Evolutionary conservation across 2,797 vertebrate species (phyloP).

Genomic region (Melanotaenia pygmaea): DNA sequence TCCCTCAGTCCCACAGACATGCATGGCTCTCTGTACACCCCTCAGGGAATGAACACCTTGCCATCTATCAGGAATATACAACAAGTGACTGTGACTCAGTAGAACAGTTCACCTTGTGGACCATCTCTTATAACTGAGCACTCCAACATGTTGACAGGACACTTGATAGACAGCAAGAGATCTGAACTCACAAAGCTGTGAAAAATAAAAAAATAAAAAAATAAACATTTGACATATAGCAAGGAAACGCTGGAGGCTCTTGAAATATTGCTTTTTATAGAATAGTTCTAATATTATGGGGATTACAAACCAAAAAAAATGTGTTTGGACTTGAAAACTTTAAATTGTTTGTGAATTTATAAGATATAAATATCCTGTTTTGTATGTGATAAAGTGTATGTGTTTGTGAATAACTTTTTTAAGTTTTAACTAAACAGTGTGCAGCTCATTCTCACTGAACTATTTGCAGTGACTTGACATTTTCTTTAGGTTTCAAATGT

Average conservation of each 20-base stretch:
- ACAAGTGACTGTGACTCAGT: constrained; percentile 89
- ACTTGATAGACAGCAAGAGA: constrained; percentile 62
- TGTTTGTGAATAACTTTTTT: constrained; percentile 77
- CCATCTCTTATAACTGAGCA: constrained; percentile 81
- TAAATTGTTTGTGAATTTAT: constrained; percentile 81
- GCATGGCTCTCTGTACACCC: constrained; percentile 86
- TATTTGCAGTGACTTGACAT: constrained; percentile 56
- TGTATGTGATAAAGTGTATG: constrained; percentile 77
- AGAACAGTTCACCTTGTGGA: constrained; percentile 65
- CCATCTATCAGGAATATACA: constrained; percentile 90
- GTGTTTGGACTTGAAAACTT: constrained; percentile 77
- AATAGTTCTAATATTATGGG: constrained; percentile 80
- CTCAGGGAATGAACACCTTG: constrained; percentile 86
- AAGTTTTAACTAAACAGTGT: constrained; percentile 44
- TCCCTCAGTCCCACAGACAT: constrained; percentile 89
- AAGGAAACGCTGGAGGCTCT: constrained; percentile 83
- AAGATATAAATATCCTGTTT: constrained; percentile 85
- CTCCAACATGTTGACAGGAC: constrained; percentile 81
- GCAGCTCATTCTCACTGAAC: constrained; percentile 44
- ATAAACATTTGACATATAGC: constrained; percentile 65
- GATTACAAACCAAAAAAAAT: constrained; percentile 39
- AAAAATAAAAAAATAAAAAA: background rate
- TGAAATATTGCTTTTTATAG: constrained; percentile 83
- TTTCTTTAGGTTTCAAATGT: constrained; percentile 42
- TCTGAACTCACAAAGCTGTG: constrained; percentile 65